A percentile compares a stretch with the other conserved stretches of the same genome.
Evolutionary conservation across 2,888 invertebrate genomes (phyloP).

Genomic region (Lysandra bellargus): DNA sequence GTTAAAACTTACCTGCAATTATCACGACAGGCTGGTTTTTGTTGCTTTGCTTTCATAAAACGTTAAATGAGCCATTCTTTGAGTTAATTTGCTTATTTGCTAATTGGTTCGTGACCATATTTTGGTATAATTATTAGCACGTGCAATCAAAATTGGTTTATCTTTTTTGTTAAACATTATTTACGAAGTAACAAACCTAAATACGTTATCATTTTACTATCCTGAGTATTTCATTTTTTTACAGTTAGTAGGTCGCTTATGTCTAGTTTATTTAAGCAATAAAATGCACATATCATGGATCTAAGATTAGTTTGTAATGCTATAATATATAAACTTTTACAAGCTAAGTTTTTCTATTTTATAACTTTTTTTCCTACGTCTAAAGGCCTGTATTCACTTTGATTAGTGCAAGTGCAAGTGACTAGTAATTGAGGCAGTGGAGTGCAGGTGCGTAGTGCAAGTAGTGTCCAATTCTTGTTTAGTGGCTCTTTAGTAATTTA

Average conservation of each 20-base stretch:
- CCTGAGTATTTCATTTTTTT: too few species aligned
- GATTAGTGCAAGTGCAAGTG: too few species aligned
- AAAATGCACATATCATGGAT: neutral
- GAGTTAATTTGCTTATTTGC: neutral
- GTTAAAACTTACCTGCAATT: neutral
- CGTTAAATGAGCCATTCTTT: neutral
- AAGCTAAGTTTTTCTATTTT: conserved; percentile 9
- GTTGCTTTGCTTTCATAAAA: neutral
- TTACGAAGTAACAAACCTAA: too few species aligned
- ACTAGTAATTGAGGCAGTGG: too few species aligned
- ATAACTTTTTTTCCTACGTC: conserved; percentile 14
- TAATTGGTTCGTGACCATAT: neutral
- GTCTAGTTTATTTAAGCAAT: neutral
- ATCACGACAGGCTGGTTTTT: neutral
- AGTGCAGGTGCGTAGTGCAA: too few species aligned
- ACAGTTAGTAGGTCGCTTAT: neutral
- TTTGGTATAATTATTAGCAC: neutral
- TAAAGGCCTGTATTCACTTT: too few species aligned
- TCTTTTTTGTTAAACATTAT: neutral
- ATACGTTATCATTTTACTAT: too few species aligned
- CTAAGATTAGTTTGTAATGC: neutral
- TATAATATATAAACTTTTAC: neutral
- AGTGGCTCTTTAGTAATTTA: too few species aligned
- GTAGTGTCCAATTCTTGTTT: too few species aligned
- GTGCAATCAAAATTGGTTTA: neutral